Conservation (phyloP, 2,888 invertebrate species). For the Metalampra italica region DNA sequence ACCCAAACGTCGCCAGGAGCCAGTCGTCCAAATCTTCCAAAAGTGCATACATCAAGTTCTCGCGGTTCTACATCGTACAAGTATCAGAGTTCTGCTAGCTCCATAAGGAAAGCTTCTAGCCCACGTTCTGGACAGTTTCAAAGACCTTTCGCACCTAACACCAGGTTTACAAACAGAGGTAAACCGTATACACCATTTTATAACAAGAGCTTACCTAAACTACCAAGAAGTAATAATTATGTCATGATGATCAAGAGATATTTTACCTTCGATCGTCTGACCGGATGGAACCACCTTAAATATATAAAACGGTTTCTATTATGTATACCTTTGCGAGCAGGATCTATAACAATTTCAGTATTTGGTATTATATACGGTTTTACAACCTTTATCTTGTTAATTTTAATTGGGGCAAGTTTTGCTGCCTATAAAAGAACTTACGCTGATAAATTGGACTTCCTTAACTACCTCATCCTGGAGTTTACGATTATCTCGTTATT, state of each 20-base stretch:
- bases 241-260: too few species aligned
- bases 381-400: neutral
- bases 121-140: too few species aligned
- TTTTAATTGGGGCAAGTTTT: neutral
- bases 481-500: neutral
- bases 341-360: neutral
- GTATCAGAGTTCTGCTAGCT: too few species aligned
- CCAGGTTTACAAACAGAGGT: too few species aligned
- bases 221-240: too few species aligned
- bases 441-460: neutral
- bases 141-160: too few species aligned
- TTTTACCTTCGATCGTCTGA: neutral
- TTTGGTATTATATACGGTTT: neutral
- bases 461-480: neutral
- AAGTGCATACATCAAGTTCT: neutral
- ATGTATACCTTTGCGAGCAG: neutral
- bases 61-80: neutral
- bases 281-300: neutral
- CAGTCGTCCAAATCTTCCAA: too few species aligned
- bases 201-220: too few species aligned
- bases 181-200: too few species aligned
- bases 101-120: too few species aligned
- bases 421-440: neutral
- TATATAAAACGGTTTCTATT: neutral
- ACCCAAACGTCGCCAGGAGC: too few species aligned